Base-by-base conservation (phyloP, 2,888 invertebrate species). In the Drosophila koepferae region DNA sequence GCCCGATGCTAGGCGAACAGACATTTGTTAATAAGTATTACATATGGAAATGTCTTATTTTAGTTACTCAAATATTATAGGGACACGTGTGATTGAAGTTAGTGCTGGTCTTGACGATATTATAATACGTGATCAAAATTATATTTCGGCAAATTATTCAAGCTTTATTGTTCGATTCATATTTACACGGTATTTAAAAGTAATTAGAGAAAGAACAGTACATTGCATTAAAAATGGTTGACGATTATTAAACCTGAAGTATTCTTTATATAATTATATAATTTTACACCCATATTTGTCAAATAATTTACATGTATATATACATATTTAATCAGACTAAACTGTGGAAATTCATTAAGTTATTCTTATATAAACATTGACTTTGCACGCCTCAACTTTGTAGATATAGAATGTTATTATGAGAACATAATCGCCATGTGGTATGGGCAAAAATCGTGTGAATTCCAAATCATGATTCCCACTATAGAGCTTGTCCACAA, bases 21-120 rank as follows among this genome's bases (percentile, higher is more conserved):
- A 46, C 20, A 31, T 20, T 14, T 31, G n/a, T 23, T 23, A 4
- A 12, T 2, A 34, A 40, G 14, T 4, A 12, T 5, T 2, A n/a
- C 0, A 23, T 20, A 44, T 46, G 7, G 44, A 8, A 23, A 8
- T 14, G 4, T 1, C 40, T 1, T 1, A 40, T 2, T 7, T 16
- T 40, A 16, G 40, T 12, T 51, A 68, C 73, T 67, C 34, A 76
- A n/a, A n/a, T 76, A 51, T 38, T 9, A 34, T 58, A 71, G 18
- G 75, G 75, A 46, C 71, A 76, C 1, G 56, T 66, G n/a, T 79
- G 79, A 75, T 80, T 76, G 1, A 75, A 0, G 53, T 80, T 79
- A 3, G 65, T 23, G 0, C 23, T 0, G 23, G 0, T 23, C 23
- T 23, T 23, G 23, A 23, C 23, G 23, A 23, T 23, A 23, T 23